phyloP scores from a whole-genome alignment of 2,797 vertebrate genomes.

The Merluccius polli region DNA sequence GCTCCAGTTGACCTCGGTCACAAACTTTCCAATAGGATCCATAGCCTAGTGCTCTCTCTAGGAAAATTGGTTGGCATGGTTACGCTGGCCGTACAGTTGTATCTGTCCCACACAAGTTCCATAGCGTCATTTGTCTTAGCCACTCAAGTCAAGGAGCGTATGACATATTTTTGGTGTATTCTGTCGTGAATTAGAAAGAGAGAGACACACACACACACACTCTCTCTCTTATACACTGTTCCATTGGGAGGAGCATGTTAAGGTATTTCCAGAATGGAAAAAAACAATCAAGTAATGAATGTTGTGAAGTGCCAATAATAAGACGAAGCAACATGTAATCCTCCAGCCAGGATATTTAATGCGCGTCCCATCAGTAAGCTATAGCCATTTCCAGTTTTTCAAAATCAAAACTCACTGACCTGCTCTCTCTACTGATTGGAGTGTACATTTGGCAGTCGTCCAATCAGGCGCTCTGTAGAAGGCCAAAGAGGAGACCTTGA shows the following conservation, averaged over 20 bases:
- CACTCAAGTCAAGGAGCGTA: conserved; percentile 12
- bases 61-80: conserved; percentile 31
- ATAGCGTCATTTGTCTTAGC: conserved; percentile 36
- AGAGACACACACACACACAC: background rate
- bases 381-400: background rate
- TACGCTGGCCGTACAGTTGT: conserved; percentile 22
- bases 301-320: conserved; percentile 47
- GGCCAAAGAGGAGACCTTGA: conserved; percentile 13
- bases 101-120: conserved; percentile 37
- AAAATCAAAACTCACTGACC: conserved; percentile 35
- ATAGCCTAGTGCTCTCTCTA: conserved; percentile 1
- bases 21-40: conserved; percentile 10
- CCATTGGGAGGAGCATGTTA: conserved; percentile 33
- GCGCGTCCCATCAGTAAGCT: conserved; percentile 24
- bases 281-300: conserved; percentile 28
- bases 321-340: conserved; percentile 24
- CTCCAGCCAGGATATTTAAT: conserved; percentile 34
- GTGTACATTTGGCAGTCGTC: conserved; percentile 38
- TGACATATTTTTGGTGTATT: conserved; percentile 31
- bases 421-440: conserved; percentile 34
- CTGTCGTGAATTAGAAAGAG: conserved; percentile 19
- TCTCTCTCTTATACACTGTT: conserved; percentile 22
- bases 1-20: conserved; percentile 24
- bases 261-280: conserved; percentile 55
- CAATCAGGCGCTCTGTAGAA: conserved; percentile 18